Evolutionary conservation across 2,797 vertebrate species (phyloP), one percentile per base, ranked within the genome.

Genomic region (Gymnoscopelus microlampas): DNA sequence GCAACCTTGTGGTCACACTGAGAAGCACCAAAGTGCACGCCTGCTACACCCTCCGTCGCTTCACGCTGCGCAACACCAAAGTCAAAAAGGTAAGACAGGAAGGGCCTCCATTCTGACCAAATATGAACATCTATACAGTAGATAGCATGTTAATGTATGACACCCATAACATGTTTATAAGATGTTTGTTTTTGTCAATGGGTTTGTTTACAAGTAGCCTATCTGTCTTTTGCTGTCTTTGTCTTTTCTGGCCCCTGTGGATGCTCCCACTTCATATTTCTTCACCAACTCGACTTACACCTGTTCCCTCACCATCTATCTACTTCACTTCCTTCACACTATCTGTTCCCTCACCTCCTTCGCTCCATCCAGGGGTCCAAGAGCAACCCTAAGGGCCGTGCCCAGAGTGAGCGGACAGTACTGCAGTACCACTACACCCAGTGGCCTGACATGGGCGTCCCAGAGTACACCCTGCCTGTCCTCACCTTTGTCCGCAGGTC

Each of bases 401-500:
- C 60, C 44, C 96, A 96, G 86, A 94, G 94, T 0, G 96, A 97
- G 77, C 88, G 95, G n/a, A 94, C 89, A 0, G 94, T 98, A 66
- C 94, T 96, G 32, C 97, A 98, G 88, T 98, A 96, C 71, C 96
- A 98, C 82, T 98, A 98, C 87, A 98, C 97, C 0, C 96, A 98
- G 88, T 98, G 97, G 97, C 97, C 97, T 0, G 96, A 98, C 89
- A 98, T 98, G 97, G 97, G 97, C 0, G 96, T 97, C 50, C 97
- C 97, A 0, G 96, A 98, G 87, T 97, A 98, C 1, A 95, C 96
- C 0, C 93, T 98, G 76, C 96, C 96, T 0, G 96, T 98, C 69
- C 94, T 98, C 66, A 98, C 96, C 15, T 98, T 98, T 1, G 95
- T 98, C 53, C 93, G 94, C 82, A 95, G 95, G 84, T 98, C 96